These are phyloP conservation scores for Zalophus californianus DNA, from an alignment of 2,797 vertebrate species.

Conservation along the genomic window DNA sequence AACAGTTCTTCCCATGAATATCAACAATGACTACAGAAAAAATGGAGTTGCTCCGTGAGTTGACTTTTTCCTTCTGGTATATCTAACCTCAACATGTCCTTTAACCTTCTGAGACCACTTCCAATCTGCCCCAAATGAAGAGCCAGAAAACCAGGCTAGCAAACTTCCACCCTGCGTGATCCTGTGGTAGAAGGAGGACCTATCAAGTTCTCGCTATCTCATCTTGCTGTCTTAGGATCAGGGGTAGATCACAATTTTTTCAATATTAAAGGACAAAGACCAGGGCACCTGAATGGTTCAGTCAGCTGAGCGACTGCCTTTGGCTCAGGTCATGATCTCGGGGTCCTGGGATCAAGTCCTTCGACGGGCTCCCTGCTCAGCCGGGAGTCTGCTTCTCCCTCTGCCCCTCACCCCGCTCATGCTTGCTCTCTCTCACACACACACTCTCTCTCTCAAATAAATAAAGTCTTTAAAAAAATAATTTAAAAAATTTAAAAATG, in stretches of 20 bases:
- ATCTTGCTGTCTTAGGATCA: not conserved
- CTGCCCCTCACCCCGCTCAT: not conserved
- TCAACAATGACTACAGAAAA: not conserved
- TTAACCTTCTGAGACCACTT: not conserved
- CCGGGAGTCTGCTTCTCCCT: not conserved
- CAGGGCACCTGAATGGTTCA: no score
- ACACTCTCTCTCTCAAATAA: not conserved
- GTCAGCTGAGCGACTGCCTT: no score
- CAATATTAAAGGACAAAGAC: not conserved
- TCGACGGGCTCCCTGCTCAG: no score
- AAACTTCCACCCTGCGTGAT: not conserved
- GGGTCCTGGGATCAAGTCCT: no score
- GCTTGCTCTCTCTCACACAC: not conserved
- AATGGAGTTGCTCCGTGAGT: not conserved
- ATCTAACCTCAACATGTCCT: not conserved
- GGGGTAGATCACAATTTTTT: not conserved
- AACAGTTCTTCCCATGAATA: not conserved
- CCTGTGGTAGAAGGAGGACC: not conserved
- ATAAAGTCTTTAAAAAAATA: not conserved
- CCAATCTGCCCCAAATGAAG: not conserved
- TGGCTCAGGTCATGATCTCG: no score
- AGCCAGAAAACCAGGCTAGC: not conserved
- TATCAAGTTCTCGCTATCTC: not conserved
- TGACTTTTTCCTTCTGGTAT: not conserved
- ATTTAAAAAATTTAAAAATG: not conserved